phyloP scores from a whole-genome alignment of 2,797 vertebrate genomes.

The Hyperoplus lanceolatus region DNA sequence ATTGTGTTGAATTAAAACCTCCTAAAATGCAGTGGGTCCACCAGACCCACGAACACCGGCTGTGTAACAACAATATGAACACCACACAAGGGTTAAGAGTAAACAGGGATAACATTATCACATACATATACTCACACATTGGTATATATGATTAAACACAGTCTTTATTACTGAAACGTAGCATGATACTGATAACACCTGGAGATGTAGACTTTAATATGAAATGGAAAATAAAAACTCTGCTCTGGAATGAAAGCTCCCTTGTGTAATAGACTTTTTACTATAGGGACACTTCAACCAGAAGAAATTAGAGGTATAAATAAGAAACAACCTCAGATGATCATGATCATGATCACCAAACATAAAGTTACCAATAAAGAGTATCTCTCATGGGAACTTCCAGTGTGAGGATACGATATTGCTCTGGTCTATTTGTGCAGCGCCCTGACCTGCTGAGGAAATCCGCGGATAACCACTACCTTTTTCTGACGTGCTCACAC shows the following conservation, averaged over 20 bases:
- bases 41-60: too few relatives aligned
- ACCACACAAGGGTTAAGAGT: too few relatives aligned
- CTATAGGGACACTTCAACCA: not conserved
- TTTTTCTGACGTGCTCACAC: constrained; percentile 8
- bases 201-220: constrained; percentile 1
- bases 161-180: constrained; percentile 6
- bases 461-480: not conserved
- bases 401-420: not conserved
- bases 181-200: constrained; percentile 1
- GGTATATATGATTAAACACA: constrained; percentile 12
- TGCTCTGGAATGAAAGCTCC: constrained; percentile 1
- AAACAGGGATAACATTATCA: too few relatives aligned
- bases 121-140: constrained; percentile 1
- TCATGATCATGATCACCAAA: not conserved
- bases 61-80: too few relatives aligned
- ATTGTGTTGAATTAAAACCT: too few relatives aligned
- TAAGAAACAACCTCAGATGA: not conserved
- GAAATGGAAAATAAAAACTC: not conserved
- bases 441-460: not conserved
- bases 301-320: constrained; percentile 2
- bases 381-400: not conserved
- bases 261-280: constrained; percentile 6
- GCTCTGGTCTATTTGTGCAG: not conserved
- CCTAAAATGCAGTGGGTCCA: too few relatives aligned
- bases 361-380: not conserved